Evolutionary conservation across 1,140 invertebrate species (phyloP).

Genomic region (Subanguina moxae): DNA sequence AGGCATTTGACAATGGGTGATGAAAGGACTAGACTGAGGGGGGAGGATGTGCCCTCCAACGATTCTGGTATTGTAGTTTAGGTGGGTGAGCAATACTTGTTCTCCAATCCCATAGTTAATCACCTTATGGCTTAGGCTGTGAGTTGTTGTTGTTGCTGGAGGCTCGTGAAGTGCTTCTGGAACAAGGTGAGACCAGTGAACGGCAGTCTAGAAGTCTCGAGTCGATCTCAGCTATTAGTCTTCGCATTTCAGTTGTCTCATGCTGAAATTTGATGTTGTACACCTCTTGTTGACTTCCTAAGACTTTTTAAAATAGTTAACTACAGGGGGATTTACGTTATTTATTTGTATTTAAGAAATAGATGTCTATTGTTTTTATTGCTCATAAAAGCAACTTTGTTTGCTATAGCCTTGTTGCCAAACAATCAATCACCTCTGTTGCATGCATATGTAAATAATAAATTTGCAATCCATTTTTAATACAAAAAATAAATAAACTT

Average conservation of each 20-base stretch:
- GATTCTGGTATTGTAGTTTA: slow-evolving; percentile 8
- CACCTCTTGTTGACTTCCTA: background rate
- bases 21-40: too few relatives aligned
- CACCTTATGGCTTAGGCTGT: background rate
- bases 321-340: too few relatives aligned
- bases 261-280: slow-evolving; percentile 45
- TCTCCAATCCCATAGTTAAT: background rate
- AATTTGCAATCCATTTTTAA: too few relatives aligned
- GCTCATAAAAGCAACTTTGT: background rate
- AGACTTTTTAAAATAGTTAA: too few relatives aligned
- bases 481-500: slow-evolving; percentile 12
- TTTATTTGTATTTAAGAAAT: too few relatives aligned
- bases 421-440: background rate
- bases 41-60: background rate
- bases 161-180: slow-evolving; percentile 30
- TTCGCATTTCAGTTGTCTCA: slow-evolving; percentile 47
- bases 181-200: slow-evolving; percentile 44
- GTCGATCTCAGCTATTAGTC: slow-evolving; percentile 51
- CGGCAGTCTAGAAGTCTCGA: slow-evolving; percentile 45
- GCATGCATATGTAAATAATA: too few relatives aligned
- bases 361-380: too few relatives aligned
- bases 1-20: too few relatives aligned
- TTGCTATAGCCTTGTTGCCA: background rate
- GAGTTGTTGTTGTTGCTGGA: slow-evolving; percentile 12
- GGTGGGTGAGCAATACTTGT: slow-evolving; percentile 6